Evolutionary conservation across 2,888 invertebrate species (phyloP), one percentile per base, ranked within the genome.

Genomic region (Liopterus haemorrhoidalis): DNA sequence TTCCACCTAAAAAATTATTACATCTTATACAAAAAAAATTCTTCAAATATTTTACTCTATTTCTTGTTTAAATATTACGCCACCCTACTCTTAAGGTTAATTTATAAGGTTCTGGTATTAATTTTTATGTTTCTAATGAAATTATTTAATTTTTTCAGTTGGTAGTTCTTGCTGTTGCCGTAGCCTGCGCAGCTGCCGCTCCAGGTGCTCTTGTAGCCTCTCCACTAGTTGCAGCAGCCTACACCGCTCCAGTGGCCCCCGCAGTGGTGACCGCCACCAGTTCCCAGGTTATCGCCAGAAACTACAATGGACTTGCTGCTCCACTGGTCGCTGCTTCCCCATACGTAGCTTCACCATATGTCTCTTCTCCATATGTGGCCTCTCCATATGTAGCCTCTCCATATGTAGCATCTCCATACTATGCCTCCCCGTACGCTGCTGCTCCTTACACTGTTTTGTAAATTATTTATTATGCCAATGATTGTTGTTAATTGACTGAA

Each of bases 241-340:
- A 55, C 11, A 57, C 54, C 16, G 56, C 61, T 5, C 58, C 58
- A 12, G 57, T 61, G 8, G 60, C 63, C 27, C 59, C 62, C 18
- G 60, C 61, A 12, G 49, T 77, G 52, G 77, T 80, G n/a, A 80
- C 81, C 0, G 76, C 81, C 1, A 73, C 75, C 56, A 79, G 81
- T 64, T 77, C 77, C 9, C 79, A 81, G 62, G 77, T 78, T 46
- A 64, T 80, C 54, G 70, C 79, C 15, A 71, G 79, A 52, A 78
- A 79, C 60, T 74, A 75, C 67, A 78, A 81, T 55, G 74, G 74
- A 1, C 63, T 78, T 6, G 75, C 74, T 5, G 70, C 77, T 19
- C 58, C 58, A 5, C 22, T 58, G 4, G 52, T 57, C 5, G 55
- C 57, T 5, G 53, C 56, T 27, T 54, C 55, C n/a, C n/a, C n/a